These are phyloP conservation scores for Poeciliopsis prolifica DNA, from an alignment of 2,113 vertebrate species.

Conservation along the genomic window DNA sequence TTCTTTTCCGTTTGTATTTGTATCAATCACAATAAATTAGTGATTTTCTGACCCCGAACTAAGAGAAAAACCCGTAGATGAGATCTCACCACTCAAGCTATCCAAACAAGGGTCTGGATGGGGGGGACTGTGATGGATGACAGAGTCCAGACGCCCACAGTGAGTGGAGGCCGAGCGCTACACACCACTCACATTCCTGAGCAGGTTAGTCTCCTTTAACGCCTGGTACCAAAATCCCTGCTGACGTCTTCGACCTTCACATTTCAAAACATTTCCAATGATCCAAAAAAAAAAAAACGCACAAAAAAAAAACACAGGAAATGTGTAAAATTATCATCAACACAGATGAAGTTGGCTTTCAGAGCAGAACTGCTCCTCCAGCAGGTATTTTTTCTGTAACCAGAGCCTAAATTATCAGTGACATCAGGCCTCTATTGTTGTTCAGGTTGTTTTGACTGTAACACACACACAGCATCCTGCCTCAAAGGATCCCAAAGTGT, in stretches of 20 bases:
- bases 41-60: slow-evolving; percentile 10
- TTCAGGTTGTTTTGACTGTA: slow-evolving; percentile 2
- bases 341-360: not conserved
- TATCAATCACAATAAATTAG: slow-evolving; percentile 20
- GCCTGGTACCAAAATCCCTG: slow-evolving; percentile 69
- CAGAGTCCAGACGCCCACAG: not conserved
- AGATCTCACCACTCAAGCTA: not conserved
- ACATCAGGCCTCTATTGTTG: slow-evolving; percentile 11
- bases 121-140: slow-evolving; percentile 33
- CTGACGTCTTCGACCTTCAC: slow-evolving; percentile 53
- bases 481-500: not conserved
- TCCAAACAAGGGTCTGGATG: not conserved
- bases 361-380: not conserved
- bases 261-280: slow-evolving; percentile 3
- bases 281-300: not conserved
- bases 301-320: not conserved
- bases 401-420: slow-evolving; percentile 3
- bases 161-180: slow-evolving; percentile 24
- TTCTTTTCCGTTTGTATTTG: slow-evolving; percentile 9
- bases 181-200: slow-evolving; percentile 55
- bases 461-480: slow-evolving; percentile 3
- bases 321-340: not conserved
- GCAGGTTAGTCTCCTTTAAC: slow-evolving; percentile 36
- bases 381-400: not conserved
- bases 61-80: not conserved